Conservation (phyloP, 2,113 vertebrate species). For the Oceanites oceanicus region DNA sequence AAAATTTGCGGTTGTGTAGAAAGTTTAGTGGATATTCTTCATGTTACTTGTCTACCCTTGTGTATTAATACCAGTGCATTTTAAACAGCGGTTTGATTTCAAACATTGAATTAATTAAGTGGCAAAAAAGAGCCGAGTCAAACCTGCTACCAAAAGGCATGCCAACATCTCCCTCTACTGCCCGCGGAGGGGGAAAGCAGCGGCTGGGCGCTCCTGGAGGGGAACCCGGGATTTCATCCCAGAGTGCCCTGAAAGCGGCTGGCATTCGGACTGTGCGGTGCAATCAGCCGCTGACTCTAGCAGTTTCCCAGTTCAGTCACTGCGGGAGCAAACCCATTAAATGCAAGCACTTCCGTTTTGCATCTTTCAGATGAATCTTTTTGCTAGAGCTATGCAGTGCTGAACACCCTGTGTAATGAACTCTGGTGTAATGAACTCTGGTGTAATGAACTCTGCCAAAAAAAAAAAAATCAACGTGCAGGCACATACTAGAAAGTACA, state of each 20-base stretch:
- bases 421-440: not conserved
- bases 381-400: not conserved
- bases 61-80: slow-evolving; percentile 65
- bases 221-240: not conserved
- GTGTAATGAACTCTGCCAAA: not conserved
- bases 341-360: not conserved
- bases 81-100: slow-evolving; percentile 67
- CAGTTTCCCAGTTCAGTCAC: not conserved
- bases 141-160: slow-evolving; percentile 38
- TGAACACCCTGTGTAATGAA: not conserved
- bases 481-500: not conserved
- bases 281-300: too few species aligned
- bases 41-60: slow-evolving; percentile 46
- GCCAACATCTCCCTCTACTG: slow-evolving; percentile 78
- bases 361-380: not conserved
- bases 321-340: not conserved
- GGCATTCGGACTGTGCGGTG: too few species aligned
- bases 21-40: slow-evolving; percentile 71
- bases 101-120: slow-evolving; percentile 57
- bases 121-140: not conserved
- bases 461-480: not conserved
- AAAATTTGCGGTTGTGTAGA: slow-evolving; percentile 55
- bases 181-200: not conserved
- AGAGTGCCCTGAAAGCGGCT: rapidly evolving
- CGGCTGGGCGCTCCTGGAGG: rapidly evolving